Base-by-base conservation (phyloP, 2,888 invertebrate species). In the Cosmorhoe ocellata region DNA sequence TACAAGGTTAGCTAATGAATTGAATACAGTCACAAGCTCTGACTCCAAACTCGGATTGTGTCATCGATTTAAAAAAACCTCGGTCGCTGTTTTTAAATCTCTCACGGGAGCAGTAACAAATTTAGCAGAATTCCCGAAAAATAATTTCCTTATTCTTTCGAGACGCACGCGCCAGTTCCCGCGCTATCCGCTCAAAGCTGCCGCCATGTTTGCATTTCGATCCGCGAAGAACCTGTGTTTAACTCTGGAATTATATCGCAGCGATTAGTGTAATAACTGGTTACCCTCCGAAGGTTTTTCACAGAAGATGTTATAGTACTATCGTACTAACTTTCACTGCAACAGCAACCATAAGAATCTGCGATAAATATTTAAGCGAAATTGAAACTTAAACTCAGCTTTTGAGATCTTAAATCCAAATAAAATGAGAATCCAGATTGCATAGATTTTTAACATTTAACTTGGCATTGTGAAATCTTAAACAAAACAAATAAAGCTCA, bases 241-340 rank as follows among this genome's bases (percentile, higher is more conserved):
- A 91, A 89, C 87, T 88, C 76, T 79, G 84, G 88, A 90, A 90
- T 90, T 89, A 90, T 91, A 90, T 90, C 86, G 84, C 79, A 76
- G 81, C 89, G 89, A 91, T 90, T 91, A 91, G 90, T 82, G 88
- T 90, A 90, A 90, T 90, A 89, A 90, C 90, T 87, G 89, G 88
- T 87, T 87, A 84, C 81, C 70, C 78, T 75, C 76, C 70, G 68
- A 69, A 69, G 70, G 77, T 77, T 81, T 82, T 81, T 81, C 78
- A 51, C 51, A 51, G 51, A 51, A 38, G n/a, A 22, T 7, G 9
- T 74, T 69, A 69, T 77, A 76, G 51, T 78, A 75, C 70, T 71
- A 70, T 64, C 66, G 71, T 68, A 70, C 1, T 11, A 42, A 27
- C 32, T 38, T 33, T 33, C 51, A 40, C 51, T 51, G 8, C 28